Evolutionary conservation across 2,797 vertebrate species (phyloP), one percentile per base, ranked within the genome.

Genomic region (Erpetoichthys calabaricus): DNA sequence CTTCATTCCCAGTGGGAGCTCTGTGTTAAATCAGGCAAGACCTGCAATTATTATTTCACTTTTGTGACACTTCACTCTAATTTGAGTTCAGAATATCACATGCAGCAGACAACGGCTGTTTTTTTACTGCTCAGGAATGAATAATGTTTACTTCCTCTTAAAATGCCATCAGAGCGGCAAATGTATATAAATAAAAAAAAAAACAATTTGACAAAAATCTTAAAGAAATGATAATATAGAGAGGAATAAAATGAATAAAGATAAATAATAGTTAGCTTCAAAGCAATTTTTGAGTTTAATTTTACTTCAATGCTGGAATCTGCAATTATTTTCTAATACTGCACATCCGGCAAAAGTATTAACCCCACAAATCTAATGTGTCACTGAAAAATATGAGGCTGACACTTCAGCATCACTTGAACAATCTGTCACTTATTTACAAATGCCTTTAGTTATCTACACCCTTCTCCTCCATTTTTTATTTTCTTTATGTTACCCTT

Each of bases 61-160:
- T 69, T 73, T 72, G 68, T 53, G 42, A 66, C 59, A 45, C 60
- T 56, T 69, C 66, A 65, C 61, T 70, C 46, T 65, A 68, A 73
- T 72, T 78, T 74, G 47, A 70, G 68, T 72, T 66, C 53, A 63
- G 75, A 69, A 73, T 66, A 73, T 62, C 53, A 70, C 66, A 69
- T 65, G 45, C 52, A 74, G 63, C 65, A 58, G 55, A 56, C 66
- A 8, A 56, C 51, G 74, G 59, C 59, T 58, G 64, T n/a, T 65
- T 44, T n/a, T 25, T 45, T 47, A 44, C 46, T 59, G 55, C 9
- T 59, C 59, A 44, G 47, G 58, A 47, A 2, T 57, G 52, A 70
- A 57, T 5, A 62, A 60, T 51, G 52, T 65, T 74, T 65, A 53
- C 41, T 6, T 58, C 59, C 57, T 59, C 61, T 44, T 55, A 53